Conservation (phyloP, 2,797 vertebrate species). For the Chiroxiphia lanceolata region DNA sequence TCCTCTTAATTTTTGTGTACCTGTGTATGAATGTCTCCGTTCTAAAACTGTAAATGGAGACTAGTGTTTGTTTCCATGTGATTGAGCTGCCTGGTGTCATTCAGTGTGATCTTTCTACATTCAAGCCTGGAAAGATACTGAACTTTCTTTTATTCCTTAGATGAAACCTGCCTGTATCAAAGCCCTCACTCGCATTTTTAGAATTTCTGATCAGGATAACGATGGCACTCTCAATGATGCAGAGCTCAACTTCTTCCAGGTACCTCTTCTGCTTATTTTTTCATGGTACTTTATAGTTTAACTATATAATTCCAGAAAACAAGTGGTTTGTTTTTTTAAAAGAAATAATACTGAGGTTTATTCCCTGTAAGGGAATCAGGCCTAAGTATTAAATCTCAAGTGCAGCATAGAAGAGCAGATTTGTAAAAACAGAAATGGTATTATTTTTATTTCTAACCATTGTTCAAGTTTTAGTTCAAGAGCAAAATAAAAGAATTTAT, state of each 20-base stretch:
- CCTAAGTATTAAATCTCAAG: not conserved
- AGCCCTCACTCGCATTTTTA: conserved; percentile 93
- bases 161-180: conserved; percentile 92
- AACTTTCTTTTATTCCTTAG: conserved; percentile 69
- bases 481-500: not conserved
- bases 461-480: not conserved
- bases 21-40: not conserved
- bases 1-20: not conserved
- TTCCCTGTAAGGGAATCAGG: not conserved
- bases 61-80: not conserved
- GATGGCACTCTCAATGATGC: conserved; percentile 92
- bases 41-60: not conserved
- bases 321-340: not conserved
- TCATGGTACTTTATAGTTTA: not conserved
- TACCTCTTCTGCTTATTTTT: conserved; percentile 39
- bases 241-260: conserved; percentile 98
- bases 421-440: not conserved
- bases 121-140: not conserved
- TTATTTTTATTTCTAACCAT: not conserved
- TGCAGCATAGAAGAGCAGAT: not conserved
- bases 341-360: not conserved
- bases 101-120: not conserved
- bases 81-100: not conserved
- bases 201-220: conserved; percentile 94
- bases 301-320: not conserved